These are phyloP conservation scores for Notospermus geniculatus DNA, from an alignment of 1,140 invertebrate species.

Conservation along the genomic window DNA sequence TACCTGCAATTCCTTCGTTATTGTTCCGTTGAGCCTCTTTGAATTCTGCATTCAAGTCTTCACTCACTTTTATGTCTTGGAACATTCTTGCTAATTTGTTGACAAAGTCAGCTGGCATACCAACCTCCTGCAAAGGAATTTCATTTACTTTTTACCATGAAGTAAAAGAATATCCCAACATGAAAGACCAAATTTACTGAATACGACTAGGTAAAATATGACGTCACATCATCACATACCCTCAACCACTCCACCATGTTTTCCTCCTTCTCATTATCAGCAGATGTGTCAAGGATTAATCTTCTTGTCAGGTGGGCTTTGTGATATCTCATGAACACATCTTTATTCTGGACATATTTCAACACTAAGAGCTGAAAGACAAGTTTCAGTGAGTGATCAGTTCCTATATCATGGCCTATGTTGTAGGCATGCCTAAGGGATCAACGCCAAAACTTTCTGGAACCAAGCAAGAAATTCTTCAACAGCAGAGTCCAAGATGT, in stretches of 20 bases:
- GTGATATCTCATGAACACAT: slow-evolving; percentile 99
- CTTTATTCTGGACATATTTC: slow-evolving; percentile 99
- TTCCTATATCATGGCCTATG: no score
- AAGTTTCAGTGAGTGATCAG: slow-evolving; percentile 16
- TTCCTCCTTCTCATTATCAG: slow-evolving; percentile 98
- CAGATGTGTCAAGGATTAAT: slow-evolving; percentile 92
- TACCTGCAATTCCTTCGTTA: slow-evolving; percentile 61
- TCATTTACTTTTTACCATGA: no score
- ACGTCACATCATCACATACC: slow-evolving; percentile 52
- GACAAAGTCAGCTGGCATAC: slow-evolving; percentile 99
- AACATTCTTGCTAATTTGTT: slow-evolving; percentile 95
- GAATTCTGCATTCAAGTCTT: slow-evolving; percentile 96
- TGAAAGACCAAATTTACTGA: no score
- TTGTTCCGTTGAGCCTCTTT: slow-evolving; percentile 60
- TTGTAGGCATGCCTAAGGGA: no score
- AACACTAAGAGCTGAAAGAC: slow-evolving; percentile 78
- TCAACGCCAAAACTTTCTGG: no score
- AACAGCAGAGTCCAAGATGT: no score
- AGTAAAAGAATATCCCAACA: no score
- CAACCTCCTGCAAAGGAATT: slow-evolving; percentile 65
- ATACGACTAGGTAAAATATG: no score
- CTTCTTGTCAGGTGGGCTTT: slow-evolving; percentile 96
- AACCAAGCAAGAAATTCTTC: no score
- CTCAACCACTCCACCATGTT: slow-evolving; percentile 95
- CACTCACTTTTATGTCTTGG: slow-evolving; percentile 98